Evolutionary conservation across 2,888 invertebrate genomes (phyloP).

Genomic region (Pomacea canaliculata): DNA sequence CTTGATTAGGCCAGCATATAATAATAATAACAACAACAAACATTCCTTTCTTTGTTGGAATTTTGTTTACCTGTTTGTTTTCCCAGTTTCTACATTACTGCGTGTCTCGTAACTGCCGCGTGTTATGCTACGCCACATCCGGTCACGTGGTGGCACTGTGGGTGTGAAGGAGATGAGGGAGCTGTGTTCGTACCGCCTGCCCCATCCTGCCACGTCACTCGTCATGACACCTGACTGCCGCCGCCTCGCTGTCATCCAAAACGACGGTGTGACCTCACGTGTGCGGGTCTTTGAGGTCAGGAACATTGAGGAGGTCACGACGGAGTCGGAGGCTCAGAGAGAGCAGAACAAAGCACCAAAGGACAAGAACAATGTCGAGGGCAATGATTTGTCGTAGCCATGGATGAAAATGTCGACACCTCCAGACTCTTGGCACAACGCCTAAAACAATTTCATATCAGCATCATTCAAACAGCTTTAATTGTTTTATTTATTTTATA

Average conservation of each 20-base stretch:
- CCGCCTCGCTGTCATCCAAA: constrained; percentile 12
- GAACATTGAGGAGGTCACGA: constrained; percentile 19
- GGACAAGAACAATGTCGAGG: not conserved
- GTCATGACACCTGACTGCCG: constrained; percentile 33
- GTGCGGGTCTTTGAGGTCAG: constrained; percentile 25
- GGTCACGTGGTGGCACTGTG: constrained; percentile 24
- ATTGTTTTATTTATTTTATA: too few species aligned
- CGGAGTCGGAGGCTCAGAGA: not conserved
- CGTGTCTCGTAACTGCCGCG: constrained; percentile 31
- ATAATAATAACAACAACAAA: too few species aligned
- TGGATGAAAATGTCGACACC: not conserved
- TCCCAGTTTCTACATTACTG: constrained; percentile 27
- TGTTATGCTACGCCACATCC: constrained; percentile 27
- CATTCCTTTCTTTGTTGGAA: too few species aligned
- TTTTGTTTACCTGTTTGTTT: too few species aligned
- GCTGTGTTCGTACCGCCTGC: constrained; percentile 27
- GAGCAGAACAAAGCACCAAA: not conserved
- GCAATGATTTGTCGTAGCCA: not conserved
- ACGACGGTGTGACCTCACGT: constrained; percentile 22
- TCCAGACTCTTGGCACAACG: not conserved
- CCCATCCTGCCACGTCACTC: constrained; percentile 21
- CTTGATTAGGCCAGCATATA: too few species aligned
- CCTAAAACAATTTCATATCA: too few species aligned
- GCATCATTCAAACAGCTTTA: too few species aligned
- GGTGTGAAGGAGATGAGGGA: constrained; percentile 21